Conservation (phyloP, 2,113 vertebrate genomes). For the Herpetotheres cachinnans region DNA sequence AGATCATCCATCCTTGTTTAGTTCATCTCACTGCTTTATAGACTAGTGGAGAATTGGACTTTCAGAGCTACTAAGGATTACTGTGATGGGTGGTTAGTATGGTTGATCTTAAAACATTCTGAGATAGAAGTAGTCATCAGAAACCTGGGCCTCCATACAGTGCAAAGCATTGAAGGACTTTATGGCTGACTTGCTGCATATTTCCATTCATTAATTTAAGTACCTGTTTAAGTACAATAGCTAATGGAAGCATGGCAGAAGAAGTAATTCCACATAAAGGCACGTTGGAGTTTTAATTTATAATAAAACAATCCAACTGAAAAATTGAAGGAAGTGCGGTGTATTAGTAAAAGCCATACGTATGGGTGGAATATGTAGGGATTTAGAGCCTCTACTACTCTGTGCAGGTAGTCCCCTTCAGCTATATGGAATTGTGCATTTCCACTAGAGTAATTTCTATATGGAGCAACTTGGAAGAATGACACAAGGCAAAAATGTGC, state of each 20-base stretch:
- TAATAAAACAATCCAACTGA: background rate
- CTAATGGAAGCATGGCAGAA: background rate
- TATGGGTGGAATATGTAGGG: background rate
- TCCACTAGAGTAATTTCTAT: background rate
- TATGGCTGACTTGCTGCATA: background rate
- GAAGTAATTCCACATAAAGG: background rate
- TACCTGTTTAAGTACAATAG: background rate
- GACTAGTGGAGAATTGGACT: background rate
- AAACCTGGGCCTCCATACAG: background rate
- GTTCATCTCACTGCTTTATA: background rate
- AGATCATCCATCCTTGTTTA: background rate
- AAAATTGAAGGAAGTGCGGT: background rate
- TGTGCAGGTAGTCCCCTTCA: background rate
- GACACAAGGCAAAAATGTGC: background rate
- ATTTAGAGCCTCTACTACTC: background rate
- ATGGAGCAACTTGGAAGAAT: background rate
- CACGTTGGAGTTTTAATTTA: background rate
- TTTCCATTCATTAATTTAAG: background rate
- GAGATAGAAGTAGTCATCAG: background rate
- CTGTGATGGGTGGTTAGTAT: background rate
- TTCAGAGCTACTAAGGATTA: background rate
- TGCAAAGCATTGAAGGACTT: background rate
- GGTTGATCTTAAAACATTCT: background rate
- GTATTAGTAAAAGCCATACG: background rate
- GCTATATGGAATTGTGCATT: background rate